phyloP scores from a whole-genome alignment of 2,888 invertebrate genomes.

The Netelia melanura region DNA sequence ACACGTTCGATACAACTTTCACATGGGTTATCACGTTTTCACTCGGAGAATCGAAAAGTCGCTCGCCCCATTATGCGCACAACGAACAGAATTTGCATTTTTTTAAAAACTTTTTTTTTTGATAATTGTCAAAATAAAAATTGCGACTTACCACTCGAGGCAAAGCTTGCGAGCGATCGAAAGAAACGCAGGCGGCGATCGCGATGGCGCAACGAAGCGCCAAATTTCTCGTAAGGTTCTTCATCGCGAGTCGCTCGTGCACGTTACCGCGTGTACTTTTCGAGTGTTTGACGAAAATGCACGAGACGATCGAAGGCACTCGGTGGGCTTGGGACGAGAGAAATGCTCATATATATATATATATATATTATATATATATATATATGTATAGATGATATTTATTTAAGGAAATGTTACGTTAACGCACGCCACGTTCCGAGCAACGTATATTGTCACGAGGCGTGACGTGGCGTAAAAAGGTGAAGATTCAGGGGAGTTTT shows the following conservation, averaged over 20 bases:
- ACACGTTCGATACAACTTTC: slow-evolving; percentile 47
- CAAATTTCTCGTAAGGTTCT: slow-evolving; percentile 3
- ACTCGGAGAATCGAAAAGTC: slow-evolving; percentile 50
- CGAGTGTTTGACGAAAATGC: slow-evolving; percentile 26
- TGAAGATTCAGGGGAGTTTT: slow-evolving; percentile 81
- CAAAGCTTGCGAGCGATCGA: slow-evolving; percentile 64
- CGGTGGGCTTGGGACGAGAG: not conserved
- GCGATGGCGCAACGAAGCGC: slow-evolving; percentile 51
- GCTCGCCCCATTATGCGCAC: not conserved
- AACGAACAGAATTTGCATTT: not conserved
- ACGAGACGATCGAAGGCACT: slow-evolving; percentile 32
- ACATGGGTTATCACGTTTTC: slow-evolving; percentile 52
- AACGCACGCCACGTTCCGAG: slow-evolving; percentile 14
- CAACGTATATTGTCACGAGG: slow-evolving; percentile 55
- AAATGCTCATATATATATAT: not conserved
- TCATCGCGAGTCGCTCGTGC: slow-evolving; percentile 23
- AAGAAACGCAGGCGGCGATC: slow-evolving; percentile 14
- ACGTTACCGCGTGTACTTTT: slow-evolving; percentile 42
- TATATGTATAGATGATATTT: not conserved
- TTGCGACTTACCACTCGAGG: slow-evolving; percentile 78
- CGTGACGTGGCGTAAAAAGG: slow-evolving; percentile 77
- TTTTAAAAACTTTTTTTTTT: not conserved
- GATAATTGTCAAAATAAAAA: not conserved
- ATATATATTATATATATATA: no score
- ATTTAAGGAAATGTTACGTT: not conserved